Conservation (phyloP, 2,113 vertebrate genomes). For the Hyperopisus bebe region DNA sequence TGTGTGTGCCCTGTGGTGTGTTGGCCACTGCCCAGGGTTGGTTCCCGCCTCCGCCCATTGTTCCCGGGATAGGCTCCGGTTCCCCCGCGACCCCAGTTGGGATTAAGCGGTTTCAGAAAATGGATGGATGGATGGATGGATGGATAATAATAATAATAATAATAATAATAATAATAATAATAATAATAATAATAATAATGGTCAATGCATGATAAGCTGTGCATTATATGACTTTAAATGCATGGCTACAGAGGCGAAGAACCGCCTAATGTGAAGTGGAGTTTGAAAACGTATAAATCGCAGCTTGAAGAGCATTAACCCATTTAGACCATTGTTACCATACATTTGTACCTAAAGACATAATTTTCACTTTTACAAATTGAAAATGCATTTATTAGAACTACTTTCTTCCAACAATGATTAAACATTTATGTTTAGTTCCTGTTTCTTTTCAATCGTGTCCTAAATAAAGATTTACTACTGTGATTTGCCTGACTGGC, state of each 20-base stretch:
- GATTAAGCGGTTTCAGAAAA: no score
- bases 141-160: no score
- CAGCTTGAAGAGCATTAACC: background rate
- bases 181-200: no score
- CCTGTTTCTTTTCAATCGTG: background rate
- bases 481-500: background rate
- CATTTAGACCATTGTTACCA: background rate
- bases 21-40: no score
- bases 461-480: background rate
- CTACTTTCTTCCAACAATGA: background rate
- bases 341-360: background rate
- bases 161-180: no score
- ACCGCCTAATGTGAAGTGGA: background rate
- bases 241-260: background rate
- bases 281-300: background rate
- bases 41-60: no score
- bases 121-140: no score
- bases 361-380: background rate
- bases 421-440: background rate
- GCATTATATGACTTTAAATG: background rate
- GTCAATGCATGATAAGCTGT: background rate
- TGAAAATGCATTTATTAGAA: background rate
- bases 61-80: no score
- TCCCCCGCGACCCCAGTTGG: no score
- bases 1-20: no score